Evolutionary conservation across 2,113 vertebrate species (phyloP).

Genomic region (Felis chaus): DNA sequence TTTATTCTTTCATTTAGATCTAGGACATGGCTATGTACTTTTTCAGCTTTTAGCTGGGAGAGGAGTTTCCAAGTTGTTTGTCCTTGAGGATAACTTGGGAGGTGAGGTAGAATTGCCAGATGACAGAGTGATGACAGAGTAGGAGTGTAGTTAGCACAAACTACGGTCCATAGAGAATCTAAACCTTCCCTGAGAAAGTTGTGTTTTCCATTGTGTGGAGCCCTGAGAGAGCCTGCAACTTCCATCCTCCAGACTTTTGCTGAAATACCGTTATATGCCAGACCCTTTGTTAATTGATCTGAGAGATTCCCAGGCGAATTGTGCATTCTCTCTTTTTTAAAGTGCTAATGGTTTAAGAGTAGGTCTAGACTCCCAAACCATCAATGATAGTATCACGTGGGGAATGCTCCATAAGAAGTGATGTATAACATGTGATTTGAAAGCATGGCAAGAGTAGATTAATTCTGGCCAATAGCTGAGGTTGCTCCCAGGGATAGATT

Average conservation of each 20-base stretch:
- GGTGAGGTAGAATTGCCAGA: background rate
- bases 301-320: background rate
- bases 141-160: background rate
- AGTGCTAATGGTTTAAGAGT: background rate
- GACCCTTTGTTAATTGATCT: background rate
- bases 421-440: background rate
- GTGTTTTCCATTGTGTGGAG: background rate
- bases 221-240: background rate
- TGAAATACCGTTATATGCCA: background rate
- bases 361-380: background rate
- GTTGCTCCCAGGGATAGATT: background rate
- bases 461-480: background rate
- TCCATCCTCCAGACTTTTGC: background rate
- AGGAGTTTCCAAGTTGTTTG: background rate
- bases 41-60: background rate
- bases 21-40: background rate
- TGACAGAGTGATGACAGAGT: background rate
- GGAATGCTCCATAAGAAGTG: background rate
- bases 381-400: background rate
- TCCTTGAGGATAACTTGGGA: background rate
- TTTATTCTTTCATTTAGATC: background rate
- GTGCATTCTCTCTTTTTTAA: background rate
- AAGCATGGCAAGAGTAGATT: background rate
- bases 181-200: background rate
- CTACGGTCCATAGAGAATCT: background rate